Evolutionary conservation across 2,797 vertebrate genomes (phyloP).

Genomic region (Halcyon badia): DNA sequence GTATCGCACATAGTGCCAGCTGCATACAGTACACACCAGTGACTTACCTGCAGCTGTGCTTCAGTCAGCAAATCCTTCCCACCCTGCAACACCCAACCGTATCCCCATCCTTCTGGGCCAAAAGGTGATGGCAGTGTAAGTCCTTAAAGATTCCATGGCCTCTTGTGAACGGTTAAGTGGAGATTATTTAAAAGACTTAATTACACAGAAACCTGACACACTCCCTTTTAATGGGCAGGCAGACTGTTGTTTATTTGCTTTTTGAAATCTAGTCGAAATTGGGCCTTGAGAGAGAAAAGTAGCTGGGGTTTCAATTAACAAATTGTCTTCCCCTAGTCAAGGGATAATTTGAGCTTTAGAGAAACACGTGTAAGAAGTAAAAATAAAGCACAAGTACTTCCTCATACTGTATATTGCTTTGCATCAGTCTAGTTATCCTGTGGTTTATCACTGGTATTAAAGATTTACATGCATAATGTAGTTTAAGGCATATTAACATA

Average conservation of each 20-base stretch:
- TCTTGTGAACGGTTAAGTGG: slow-evolving; percentile 68
- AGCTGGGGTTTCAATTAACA: slow-evolving; percentile 80
- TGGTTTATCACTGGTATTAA: neutral
- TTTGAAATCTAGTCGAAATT: slow-evolving; percentile 81
- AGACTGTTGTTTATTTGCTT: slow-evolving; percentile 83
- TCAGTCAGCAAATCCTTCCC: slow-evolving; percentile 5
- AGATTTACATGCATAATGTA: slow-evolving; percentile 15
- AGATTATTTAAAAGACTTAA: slow-evolving; percentile 81
- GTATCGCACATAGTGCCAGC: accelerated
- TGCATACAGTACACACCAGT: neutral
- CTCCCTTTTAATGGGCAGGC: slow-evolving; percentile 76
- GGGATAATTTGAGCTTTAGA: slow-evolving; percentile 78
- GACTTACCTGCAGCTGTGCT: neutral
- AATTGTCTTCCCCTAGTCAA: slow-evolving; percentile 76
- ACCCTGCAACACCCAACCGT: neutral
- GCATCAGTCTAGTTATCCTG: neutral
- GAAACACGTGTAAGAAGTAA: slow-evolving; percentile 73
- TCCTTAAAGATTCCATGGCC: slow-evolving; percentile 65
- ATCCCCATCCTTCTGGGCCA: neutral
- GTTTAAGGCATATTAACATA: slow-evolving; percentile 7
- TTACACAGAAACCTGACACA: slow-evolving; percentile 81
- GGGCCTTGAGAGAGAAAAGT: slow-evolving; percentile 65
- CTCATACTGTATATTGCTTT: slow-evolving; percentile 35
- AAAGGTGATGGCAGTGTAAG: slow-evolving; percentile 5
- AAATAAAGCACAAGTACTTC: slow-evolving; percentile 72